Percentiles rank a stretch among this genome's conserved stretches.
Evolutionary conservation across 2,888 invertebrate genomes (phyloP).

Genomic region (Pseudeuparius sepicola): DNA sequence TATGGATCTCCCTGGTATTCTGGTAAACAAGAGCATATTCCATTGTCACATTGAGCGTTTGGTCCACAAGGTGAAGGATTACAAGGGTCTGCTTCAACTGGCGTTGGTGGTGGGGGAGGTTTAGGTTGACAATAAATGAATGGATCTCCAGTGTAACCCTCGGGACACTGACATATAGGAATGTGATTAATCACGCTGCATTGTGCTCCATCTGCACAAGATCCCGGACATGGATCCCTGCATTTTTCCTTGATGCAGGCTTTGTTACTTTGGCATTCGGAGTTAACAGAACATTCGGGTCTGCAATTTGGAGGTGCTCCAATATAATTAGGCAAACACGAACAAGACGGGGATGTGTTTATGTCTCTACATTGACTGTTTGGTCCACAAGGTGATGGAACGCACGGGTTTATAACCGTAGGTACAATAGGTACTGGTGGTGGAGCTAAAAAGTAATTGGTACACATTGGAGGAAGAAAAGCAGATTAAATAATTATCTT

Average conservation of each 20-base stretch:
- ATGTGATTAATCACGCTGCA: conserved; percentile 69
- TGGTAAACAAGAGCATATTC: conserved; percentile 65
- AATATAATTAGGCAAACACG: conserved; percentile 53
- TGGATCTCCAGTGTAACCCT: conserved; percentile 68
- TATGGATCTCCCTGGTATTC: conserved; percentile 73
- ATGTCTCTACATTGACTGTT: conserved; percentile 56
- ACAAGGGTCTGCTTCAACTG: conserved; percentile 48
- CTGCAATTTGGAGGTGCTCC: conserved; percentile 61
- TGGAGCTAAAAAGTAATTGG: conserved; percentile 29
- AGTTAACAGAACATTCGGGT: conserved; percentile 60
- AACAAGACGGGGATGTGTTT: conserved; percentile 51
- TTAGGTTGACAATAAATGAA: conserved; percentile 54
- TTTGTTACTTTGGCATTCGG: conserved; percentile 61
- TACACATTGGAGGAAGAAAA: too few species aligned
- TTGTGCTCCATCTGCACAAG: conserved; percentile 61
- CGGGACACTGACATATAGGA: conserved; percentile 63
- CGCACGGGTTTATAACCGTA: conserved; percentile 47
- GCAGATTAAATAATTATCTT: conserved; percentile 24
- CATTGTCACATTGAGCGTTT: conserved; percentile 70
- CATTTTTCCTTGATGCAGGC: conserved; percentile 72
- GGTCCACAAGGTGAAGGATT: conserved; percentile 75
- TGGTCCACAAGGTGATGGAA: conserved; percentile 66
- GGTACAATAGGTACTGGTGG: conserved; percentile 20
- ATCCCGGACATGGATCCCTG: conserved; percentile 64
- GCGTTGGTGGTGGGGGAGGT: conserved; percentile 40